A percentile compares a stretch with the other conserved stretches of the same genome.
phyloP scores from a whole-genome alignment of 1,140 invertebrate genomes.

The Littorina saxatilis region DNA sequence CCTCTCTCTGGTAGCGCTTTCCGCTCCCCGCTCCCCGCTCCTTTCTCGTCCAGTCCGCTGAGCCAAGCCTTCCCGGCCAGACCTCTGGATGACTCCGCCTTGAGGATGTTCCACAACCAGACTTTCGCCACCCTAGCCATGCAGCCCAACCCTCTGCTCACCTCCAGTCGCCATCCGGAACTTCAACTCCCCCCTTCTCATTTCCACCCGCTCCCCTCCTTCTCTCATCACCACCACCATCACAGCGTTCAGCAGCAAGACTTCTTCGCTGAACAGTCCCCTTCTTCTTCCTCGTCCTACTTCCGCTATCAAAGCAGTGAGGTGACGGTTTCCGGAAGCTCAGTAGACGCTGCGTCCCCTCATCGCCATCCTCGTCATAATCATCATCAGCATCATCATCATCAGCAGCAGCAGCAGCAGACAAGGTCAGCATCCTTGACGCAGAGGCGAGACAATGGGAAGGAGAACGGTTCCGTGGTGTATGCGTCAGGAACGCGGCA shows the following conservation, averaged over 20 bases:
- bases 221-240: conserved; percentile 1
- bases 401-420: conserved; percentile 5
- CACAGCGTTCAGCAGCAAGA: neutral
- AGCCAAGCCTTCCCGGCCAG: neutral
- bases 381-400: neutral
- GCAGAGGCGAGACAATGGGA: conserved; percentile 10
- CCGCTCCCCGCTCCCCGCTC: neutral
- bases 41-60: neutral
- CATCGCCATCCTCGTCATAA: neutral
- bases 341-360: neutral
- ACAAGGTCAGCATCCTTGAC: conserved; percentile 11
- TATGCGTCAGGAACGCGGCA: neutral
- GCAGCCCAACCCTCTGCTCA: conserved; percentile 22
- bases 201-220: conserved; percentile 7
- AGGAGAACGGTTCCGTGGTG: conserved; percentile 13
- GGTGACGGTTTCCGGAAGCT: neutral
- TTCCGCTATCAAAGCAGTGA: conserved; percentile 29
- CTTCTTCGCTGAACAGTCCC: neutral
- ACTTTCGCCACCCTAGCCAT: conserved; percentile 33
- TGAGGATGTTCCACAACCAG: conserved; percentile 36
- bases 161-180: neutral
- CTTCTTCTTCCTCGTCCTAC: conserved; percentile 32
- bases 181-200: conserved; percentile 15
- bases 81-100: conserved; percentile 37
- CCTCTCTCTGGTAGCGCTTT: conserved; percentile 18